Percentiles rank a stretch among this genome's conserved stretches.
Evolutionary conservation across 2,888 invertebrate genomes (phyloP).

Genomic region (Ariolimax columbianus): DNA sequence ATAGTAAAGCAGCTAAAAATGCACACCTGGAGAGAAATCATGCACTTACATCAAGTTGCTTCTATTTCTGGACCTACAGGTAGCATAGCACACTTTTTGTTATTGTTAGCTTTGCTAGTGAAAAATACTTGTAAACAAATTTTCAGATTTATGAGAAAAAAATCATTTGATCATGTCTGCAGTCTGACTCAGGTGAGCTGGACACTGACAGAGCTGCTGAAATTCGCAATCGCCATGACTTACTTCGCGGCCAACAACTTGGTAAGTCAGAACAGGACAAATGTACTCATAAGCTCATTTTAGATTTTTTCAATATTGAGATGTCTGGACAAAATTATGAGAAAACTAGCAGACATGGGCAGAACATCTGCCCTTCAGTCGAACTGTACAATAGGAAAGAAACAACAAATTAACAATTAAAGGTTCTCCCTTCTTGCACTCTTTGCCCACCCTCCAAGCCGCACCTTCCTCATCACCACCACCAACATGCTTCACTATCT

Average conservation of each 20-base stretch:
- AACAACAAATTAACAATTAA: too few species aligned
- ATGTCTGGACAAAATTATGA: background rate
- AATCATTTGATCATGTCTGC: conserved; percentile 45
- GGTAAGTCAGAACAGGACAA: conserved; percentile 75
- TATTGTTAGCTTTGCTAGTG: background rate
- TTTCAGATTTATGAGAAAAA: background rate
- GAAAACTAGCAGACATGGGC: too few species aligned
- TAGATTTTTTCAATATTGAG: background rate
- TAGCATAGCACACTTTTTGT: too few species aligned
- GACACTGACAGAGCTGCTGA: conserved; percentile 72
- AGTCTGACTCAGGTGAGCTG: conserved; percentile 72
- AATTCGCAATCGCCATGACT: conserved; percentile 83
- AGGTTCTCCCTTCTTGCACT: too few species aligned
- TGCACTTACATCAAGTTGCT: background rate
- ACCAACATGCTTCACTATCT: too few species aligned
- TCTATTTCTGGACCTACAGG: background rate
- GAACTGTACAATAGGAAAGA: too few species aligned
- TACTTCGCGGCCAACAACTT: conserved; percentile 81
- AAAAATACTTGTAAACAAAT: background rate
- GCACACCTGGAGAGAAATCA: too few species aligned
- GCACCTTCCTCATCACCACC: too few species aligned
- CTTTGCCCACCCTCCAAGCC: too few species aligned
- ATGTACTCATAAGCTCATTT: background rate
- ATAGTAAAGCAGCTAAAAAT: too few species aligned
- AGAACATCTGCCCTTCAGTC: too few species aligned